Base-by-base conservation (phyloP, 1,140 invertebrate genomes). In the Ceratosolen solmsi region DNA sequence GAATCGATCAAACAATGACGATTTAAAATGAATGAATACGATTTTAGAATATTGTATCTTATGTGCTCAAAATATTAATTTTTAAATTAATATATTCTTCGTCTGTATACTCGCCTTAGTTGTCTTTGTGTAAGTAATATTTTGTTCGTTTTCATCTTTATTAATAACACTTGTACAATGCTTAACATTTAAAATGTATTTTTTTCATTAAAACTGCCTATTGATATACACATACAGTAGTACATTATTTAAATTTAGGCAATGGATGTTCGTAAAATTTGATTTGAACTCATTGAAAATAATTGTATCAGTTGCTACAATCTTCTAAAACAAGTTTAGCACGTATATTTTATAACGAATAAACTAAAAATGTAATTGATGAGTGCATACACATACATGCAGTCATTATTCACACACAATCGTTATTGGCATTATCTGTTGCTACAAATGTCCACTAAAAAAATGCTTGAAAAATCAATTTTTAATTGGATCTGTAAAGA, bases 121-220 rank as follows among this genome's bases (percentile, higher is more conserved):
- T 49, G n/a, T 3, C 5, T 17, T 49, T 30, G 0, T 27, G 2
- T 49, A 70, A 27, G 49, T 49, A 65, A 15, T 74, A n/a, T 30
- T 65, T 46, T 65, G 41, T 77, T 77, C 75, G 65, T 77, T 49
- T 46, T 65, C 75, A 77, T 77, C 58, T 77, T 77, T 77, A 77
- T 65, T 77, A 77, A 65, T 65, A 75, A 75, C 54, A 60, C 30
- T 1, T 60, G 4, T 60, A 75, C 54, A 38, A 65, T 74, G 27
- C 49, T 77, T n/a, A 77, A 77, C 38, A 77, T 46, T 46, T 27
- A 65, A 49, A 77, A 77, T 22, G 5, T 63, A 41, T 41, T 63
- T 51, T n/a, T 20, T 49, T 38, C 58, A 33, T 58, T 49, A 33
- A 46, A 77, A 65, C n/a, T 51, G 41, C 30, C 25, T 65, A 77